A percentile compares a stretch with the other conserved stretches of the same genome.
phyloP scores from a whole-genome alignment of 2,113 vertebrate species.

The Centropristis striata region DNA sequence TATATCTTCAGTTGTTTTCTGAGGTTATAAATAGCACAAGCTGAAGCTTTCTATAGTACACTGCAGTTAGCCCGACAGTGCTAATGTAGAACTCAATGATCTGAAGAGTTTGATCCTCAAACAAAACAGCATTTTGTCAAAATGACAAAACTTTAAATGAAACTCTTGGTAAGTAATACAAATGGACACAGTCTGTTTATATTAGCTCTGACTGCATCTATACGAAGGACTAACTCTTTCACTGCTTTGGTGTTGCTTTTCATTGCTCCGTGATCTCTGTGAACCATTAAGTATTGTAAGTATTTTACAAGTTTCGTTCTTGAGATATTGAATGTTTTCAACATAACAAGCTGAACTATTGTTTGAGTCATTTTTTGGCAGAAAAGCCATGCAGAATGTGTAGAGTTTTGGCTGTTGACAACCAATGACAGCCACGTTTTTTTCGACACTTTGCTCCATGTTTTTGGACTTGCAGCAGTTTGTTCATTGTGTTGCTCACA shows the following conservation, averaged over 20 bases:
- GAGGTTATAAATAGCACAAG: not conserved
- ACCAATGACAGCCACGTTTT: not conserved
- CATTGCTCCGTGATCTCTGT: not conserved
- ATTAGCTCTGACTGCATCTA: not conserved
- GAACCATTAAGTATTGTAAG: too few relatives aligned
- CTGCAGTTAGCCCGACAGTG: not conserved
- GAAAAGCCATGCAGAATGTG: not conserved
- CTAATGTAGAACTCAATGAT: slow-evolving; percentile 11
- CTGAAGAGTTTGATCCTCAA: not conserved
- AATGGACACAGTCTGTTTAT: not conserved
- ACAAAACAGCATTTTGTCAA: not conserved
- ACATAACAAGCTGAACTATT: not conserved
- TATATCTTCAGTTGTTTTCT: not conserved
- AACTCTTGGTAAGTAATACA: not conserved
- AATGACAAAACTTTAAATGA: not conserved
- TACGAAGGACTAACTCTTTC: not conserved
- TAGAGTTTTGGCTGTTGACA: not conserved
- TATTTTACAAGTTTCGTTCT: not conserved
- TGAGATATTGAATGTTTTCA: not conserved
- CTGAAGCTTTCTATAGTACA: not conserved
- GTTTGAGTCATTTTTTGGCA: not conserved
- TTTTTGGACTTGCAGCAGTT: not conserved
- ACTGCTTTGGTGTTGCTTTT: not conserved
- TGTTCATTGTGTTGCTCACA: not conserved
- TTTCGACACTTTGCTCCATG: not conserved